These are phyloP conservation scores for Bovichtus diacanthus DNA, from an alignment of 2,797 vertebrate species.

Conservation along the genomic window DNA sequence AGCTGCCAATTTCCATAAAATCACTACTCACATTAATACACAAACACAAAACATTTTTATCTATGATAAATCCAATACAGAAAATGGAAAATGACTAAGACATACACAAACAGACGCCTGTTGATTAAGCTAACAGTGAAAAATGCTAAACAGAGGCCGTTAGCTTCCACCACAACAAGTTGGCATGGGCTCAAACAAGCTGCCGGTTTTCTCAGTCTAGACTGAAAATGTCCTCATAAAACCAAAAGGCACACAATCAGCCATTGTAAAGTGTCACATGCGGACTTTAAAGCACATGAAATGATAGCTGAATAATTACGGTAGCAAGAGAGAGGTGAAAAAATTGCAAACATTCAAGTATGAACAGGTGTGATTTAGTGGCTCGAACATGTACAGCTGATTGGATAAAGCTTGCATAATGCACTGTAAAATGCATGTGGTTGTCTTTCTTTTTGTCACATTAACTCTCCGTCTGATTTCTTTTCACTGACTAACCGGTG, in stretches of 20 bases:
- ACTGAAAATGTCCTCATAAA: conserved; percentile 70
- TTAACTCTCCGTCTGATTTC: conserved; percentile 9
- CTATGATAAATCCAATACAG: conserved; percentile 13
- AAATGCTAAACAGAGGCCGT: conserved; percentile 60
- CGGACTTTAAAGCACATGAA: conserved; percentile 31
- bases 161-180: conserved; percentile 66
- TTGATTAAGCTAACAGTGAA: conserved; percentile 27
- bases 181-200: conserved; percentile 70
- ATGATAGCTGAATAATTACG: conserved; percentile 29
- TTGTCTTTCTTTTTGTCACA: conserved; percentile 18
- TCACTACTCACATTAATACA: conserved; percentile 16
- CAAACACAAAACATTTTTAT: neutral
- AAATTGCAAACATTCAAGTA: conserved; percentile 29
- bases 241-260: conserved; percentile 44
- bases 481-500: conserved; percentile 35
- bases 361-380: conserved; percentile 15
- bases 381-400: conserved; percentile 8
- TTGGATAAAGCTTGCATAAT: neutral
- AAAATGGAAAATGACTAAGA: conserved; percentile 40
- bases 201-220: conserved; percentile 66
- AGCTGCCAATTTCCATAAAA: conserved; percentile 28
- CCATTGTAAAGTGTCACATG: conserved; percentile 40
- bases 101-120: conserved; percentile 27
- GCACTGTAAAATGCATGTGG: conserved; percentile 4
- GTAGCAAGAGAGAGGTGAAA: conserved; percentile 4